These are phyloP conservation scores for Lumbricus terrestris DNA, from an alignment of 2,888 invertebrate species.

Conservation along the genomic window DNA sequence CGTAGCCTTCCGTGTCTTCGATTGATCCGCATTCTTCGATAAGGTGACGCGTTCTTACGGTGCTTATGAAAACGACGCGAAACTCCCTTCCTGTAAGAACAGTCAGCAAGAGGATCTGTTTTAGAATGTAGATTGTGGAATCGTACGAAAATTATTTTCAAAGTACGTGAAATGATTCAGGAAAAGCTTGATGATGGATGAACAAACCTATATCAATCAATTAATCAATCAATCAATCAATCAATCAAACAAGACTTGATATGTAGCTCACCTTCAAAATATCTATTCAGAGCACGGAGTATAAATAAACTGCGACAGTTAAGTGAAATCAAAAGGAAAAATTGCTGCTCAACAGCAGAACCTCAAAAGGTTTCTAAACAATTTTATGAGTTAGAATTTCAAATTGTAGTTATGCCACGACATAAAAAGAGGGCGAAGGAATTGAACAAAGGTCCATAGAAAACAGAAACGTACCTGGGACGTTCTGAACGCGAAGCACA, in stretches of 20 bases:
- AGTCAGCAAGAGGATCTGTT: neutral
- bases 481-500: conserved; percentile 49
- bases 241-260: too few species aligned
- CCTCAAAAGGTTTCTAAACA: neutral
- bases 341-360: too few species aligned
- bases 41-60: conserved; percentile 47
- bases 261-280: too few species aligned
- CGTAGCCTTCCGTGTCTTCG: conserved; percentile 34
- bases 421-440: neutral
- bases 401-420: too few species aligned
- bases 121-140: neutral
- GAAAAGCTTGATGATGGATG: neutral
- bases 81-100: conserved; percentile 51
- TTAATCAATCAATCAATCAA: too few species aligned
- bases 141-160: neutral
- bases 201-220: too few species aligned
- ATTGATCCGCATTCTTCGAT: conserved; percentile 21
- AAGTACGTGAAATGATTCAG: neutral
- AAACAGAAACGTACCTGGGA: conserved; percentile 44
- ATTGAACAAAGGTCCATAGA: neutral
- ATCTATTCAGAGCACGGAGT: too few species aligned
- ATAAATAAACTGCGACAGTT: too few species aligned
- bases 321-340: too few species aligned
- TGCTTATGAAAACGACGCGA: conserved; percentile 52
- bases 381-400: too few species aligned